phyloP scores from a whole-genome alignment of 1,140 invertebrate species.

The Carposina sasakii region DNA sequence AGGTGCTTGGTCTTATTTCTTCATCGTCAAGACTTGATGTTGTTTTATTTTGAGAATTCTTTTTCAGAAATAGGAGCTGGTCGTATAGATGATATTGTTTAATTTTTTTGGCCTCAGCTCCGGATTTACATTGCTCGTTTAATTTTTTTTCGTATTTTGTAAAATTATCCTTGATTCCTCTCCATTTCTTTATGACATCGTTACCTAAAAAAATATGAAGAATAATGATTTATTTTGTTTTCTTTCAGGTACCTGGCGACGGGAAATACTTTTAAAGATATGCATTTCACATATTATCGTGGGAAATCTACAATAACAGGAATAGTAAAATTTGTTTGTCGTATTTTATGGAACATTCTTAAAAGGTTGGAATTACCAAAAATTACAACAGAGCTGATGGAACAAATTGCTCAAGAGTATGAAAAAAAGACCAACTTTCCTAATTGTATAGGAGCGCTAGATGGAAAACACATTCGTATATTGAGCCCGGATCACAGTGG shows the following conservation, averaged over 20 bases:
- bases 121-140: conserved; percentile 21
- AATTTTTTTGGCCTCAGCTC: conserved; percentile 17
- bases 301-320: conserved; percentile 19
- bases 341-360: conserved; percentile 13
- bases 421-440: conserved; percentile 30
- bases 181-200: conserved; percentile 22
- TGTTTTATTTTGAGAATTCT: conserved; percentile 23
- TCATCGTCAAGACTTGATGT: conserved; percentile 17
- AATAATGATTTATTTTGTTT: conserved; percentile 18
- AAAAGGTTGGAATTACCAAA: conserved; percentile 19
- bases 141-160: conserved; percentile 23
- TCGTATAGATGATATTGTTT: conserved; percentile 27
- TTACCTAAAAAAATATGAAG: conserved; percentile 15
- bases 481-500: conserved; percentile 33
- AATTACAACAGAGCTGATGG: conserved; percentile 23
- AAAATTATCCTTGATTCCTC: conserved; percentile 20
- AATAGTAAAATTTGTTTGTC: conserved; percentile 24
- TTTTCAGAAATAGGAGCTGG: conserved; percentile 21
- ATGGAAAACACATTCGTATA: conserved; percentile 33
- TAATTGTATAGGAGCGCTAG: conserved; percentile 31
- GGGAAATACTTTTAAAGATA: conserved; percentile 18
- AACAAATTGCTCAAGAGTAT: conserved; percentile 25
- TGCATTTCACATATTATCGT: conserved; percentile 23
- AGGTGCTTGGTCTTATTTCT: conserved; percentile 24
- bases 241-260: conserved; percentile 19